Conservation (phyloP, 2,113 vertebrate species). For the Ameiurus melas region DNA sequence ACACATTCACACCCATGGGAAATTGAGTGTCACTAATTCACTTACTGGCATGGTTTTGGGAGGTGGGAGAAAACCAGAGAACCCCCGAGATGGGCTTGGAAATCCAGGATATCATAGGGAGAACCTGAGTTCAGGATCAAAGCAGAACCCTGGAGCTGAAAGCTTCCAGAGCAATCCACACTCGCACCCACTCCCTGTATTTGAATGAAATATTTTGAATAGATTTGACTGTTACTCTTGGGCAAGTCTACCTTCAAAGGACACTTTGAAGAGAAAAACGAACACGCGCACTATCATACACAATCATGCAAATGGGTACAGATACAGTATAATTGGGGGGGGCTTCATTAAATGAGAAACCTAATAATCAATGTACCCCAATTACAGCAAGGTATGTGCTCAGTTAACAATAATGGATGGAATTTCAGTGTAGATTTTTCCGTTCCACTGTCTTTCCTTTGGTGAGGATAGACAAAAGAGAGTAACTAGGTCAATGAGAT, state of each 20-base stretch:
- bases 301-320: background rate
- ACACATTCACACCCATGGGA: background rate
- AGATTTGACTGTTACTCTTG: background rate
- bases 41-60: background rate
- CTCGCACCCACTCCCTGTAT: no score
- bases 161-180: background rate
- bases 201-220: background rate
- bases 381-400: background rate
- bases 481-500: conserved; percentile 78
- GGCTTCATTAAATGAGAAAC: background rate
- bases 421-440: conserved; percentile 43
- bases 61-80: background rate
- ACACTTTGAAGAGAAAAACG: background rate
- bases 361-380: background rate
- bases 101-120: background rate
- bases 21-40: background rate
- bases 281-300: background rate
- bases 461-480: conserved; percentile 60
- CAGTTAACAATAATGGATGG: conserved; percentile 47
- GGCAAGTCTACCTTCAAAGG: background rate
- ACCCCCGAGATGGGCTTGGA: background rate
- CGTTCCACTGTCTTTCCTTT: conserved; percentile 44
- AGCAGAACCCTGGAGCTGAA: background rate
- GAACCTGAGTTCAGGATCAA: background rate
- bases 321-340: background rate